Conservation (phyloP, 2,888 invertebrate species). For the Octonoba sinensis region DNA sequence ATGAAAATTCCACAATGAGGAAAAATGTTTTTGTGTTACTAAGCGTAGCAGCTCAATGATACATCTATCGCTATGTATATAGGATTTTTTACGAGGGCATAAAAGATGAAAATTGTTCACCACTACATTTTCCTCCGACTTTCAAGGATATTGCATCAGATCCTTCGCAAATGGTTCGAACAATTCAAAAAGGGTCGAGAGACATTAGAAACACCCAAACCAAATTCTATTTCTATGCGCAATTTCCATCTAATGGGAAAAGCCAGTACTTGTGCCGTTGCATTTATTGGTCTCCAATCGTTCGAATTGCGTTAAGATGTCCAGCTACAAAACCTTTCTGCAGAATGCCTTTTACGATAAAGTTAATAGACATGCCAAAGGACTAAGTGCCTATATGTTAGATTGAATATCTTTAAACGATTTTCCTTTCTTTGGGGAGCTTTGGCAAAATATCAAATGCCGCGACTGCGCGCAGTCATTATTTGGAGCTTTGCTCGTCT, state of each 20-base stretch:
- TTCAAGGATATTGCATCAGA: conserved; percentile 20
- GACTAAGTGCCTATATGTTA: conserved; percentile 37
- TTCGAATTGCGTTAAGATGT: conserved; percentile 32
- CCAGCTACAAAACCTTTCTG: conserved; percentile 11
- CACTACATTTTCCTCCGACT: conserved; percentile 29
- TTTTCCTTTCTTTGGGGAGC: conserved; percentile 19
- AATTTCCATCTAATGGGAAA: conserved; percentile 35
- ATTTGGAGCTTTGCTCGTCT: neutral
- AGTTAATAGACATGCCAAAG: conserved; percentile 40
- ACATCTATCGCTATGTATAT: conserved; percentile 16
- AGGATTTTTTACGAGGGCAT: conserved; percentile 26
- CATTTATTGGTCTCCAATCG: conserved; percentile 34
- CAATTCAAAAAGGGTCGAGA: conserved; percentile 14
- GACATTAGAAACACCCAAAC: conserved; percentile 23
- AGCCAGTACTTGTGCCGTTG: conserved; percentile 9
- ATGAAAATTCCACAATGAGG: conserved; percentile 14
- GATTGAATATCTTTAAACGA: conserved; percentile 37
- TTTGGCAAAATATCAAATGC: conserved; percentile 23
- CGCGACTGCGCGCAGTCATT: conserved; percentile 4
- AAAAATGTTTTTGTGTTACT: conserved; percentile 11
- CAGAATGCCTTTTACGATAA: conserved; percentile 31
- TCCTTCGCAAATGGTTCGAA: conserved; percentile 11
- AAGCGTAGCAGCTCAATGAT: conserved; percentile 26
- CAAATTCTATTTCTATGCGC: conserved; percentile 22
- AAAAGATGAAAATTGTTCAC: conserved; percentile 28